Evolutionary conservation across 2,113 vertebrate species (phyloP), one percentile per base, ranked within the genome.

Genomic region (Sylvia atricapilla): DNA sequence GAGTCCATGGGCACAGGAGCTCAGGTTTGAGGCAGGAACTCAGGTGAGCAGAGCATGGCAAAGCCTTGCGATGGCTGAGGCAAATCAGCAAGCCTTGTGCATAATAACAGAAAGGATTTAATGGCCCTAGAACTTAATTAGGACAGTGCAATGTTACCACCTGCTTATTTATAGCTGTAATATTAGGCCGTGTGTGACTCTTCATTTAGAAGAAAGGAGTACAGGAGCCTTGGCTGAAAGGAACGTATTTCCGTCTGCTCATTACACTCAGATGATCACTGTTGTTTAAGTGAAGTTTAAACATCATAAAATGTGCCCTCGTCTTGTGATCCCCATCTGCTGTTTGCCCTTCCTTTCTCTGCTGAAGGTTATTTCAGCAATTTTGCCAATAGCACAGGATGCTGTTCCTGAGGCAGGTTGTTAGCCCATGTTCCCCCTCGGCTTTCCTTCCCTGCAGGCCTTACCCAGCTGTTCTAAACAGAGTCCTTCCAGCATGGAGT

Each of bases 271-370:
- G 56, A 94, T 93, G 94, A 78, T 77, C 0, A 0, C 69, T 62
- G 60, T 78, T 95, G 87, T 73, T 89, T 89, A 88, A 84, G 13
- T 37, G 50, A 50, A 35, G 70, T 86, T 84, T 50, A n/a, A 84
- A 50, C 66, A 73, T 92, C 87, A 79, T 85, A 83, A 93, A 93
- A 72, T 53, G 73, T 87, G 55, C 52, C 84, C 24, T 63, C 43
- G 10, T 94, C 91, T 89, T 84, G 25, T 92, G 94, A 79, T 85
- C 33, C n/a, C 82, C 87, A 66, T 92, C 82, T 93, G 66, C 74
- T 83, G 31, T 74, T 58, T 12, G 41, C 91, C 74, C 59, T 72
- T 50, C n/a, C 8, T 78, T 64, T n/a, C 63, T 62, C 66, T 59
- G 31, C 33, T 88, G 50, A 55, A 80, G 69, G 69, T 74, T 63